phyloP scores from a whole-genome alignment of 2,888 invertebrate species.

The Drosophila gaucha region DNA sequence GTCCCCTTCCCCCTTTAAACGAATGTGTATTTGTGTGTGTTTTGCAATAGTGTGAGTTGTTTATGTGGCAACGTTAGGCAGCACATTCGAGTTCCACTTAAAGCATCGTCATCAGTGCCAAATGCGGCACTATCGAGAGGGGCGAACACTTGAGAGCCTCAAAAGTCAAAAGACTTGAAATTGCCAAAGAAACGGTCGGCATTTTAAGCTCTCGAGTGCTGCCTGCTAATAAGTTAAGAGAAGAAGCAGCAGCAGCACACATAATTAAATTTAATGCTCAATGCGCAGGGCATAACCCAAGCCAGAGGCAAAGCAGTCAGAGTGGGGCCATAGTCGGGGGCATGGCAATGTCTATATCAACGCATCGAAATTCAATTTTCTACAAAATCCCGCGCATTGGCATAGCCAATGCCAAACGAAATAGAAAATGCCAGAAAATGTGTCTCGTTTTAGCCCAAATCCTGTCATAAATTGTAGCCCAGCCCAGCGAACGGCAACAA shows the following conservation, averaged over 20 bases:
- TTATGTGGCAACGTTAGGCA: constrained; percentile 73
- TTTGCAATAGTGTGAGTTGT: constrained; percentile 44
- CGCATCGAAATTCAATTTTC: constrained; percentile 78
- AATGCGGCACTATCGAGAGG: constrained; percentile 41
- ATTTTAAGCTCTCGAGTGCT: constrained; percentile 41
- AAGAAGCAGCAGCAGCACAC: constrained; percentile 39
- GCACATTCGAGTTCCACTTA: constrained; percentile 76
- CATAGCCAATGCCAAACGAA: constrained; percentile 49
- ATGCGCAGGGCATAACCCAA: constrained; percentile 40
- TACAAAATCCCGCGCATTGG: constrained; percentile 74
- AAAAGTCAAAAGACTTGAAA: constrained; percentile 35
- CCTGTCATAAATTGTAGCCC: constrained; percentile 74
- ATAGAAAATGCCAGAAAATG: constrained; percentile 74
- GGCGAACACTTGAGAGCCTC: constrained; percentile 34
- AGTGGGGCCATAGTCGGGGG: neutral
- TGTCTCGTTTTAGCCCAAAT: constrained; percentile 69
- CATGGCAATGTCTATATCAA: constrained; percentile 54
- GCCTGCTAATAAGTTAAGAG: constrained; percentile 58
- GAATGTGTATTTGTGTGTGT: constrained; percentile 7
- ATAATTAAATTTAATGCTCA: constrained; percentile 75
- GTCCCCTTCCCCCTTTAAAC: neutral
- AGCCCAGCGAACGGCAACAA: constrained; percentile 37
- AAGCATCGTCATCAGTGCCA: constrained; percentile 59
- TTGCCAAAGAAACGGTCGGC: constrained; percentile 15
- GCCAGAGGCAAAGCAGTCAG: constrained; percentile 1